Base-by-base conservation (phyloP, 2,888 invertebrate species). In the Halocaridina rubra region DNA sequence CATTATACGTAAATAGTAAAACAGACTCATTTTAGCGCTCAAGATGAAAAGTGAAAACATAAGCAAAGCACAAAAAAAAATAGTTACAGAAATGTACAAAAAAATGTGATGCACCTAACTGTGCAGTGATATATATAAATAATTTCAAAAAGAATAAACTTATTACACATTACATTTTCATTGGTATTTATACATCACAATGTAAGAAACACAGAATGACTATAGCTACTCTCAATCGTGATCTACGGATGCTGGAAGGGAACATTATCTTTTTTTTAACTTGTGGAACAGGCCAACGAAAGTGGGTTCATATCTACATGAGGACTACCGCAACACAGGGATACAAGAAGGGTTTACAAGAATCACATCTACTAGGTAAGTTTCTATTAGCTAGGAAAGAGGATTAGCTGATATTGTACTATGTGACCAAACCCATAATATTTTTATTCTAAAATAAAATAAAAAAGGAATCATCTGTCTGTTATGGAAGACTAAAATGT, bases 171-270 rank as follows among this genome's bases (percentile, higher is more conserved):
- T 82, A 39, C 53, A 76, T 57, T 78, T 71, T 29, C 69, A 27
- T 39, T 67, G 74, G 81, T 78, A 82, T 82, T 72, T 82, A 82
- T 82, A 82, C 82, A 78, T 82, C 77, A 78, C 82, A 77, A 82
- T 76, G 77, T 53, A 53, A 82, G 82, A 82, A 82, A 82, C 82
- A 78, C 82, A 82, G 82, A 82, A 76, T 78, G 77, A 82, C 75
- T 77, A n/a, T n/a, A 69, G n/a, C 77, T 82, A 82, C 78, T 82
- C 72, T 82, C 77, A 59, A 82, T 78, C 82, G 27, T 72, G 33
- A 78, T 46, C 82, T 82, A 78, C 61, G 39, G 59, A 61, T 69
- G 67, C 27, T 10, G 29, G 59, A 46, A 32, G 53, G 19, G 53
- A 53, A 53, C 16, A 53, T n/a, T 53, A 53, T n/a, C 4, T 19